phyloP scores from a whole-genome alignment of 2,888 invertebrate genomes.

The Tricholauxania praeusta region DNA sequence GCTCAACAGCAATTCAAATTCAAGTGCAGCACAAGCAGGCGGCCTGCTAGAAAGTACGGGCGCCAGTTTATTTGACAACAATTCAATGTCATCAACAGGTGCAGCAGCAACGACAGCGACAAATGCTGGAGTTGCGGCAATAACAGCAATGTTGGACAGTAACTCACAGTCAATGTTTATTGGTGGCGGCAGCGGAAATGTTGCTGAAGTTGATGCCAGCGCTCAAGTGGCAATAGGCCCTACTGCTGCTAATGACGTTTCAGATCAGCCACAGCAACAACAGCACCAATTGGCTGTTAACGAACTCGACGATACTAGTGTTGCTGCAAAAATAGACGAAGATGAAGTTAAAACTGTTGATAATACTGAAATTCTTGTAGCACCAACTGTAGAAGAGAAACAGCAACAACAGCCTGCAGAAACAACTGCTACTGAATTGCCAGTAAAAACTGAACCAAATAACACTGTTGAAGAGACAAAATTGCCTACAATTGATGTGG shows the following conservation, averaged over 20 bases:
- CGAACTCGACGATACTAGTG: conserved; percentile 44
- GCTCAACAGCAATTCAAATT: conserved; percentile 62
- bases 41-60: conserved; percentile 53
- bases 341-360: conserved; percentile 41
- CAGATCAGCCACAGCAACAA: conserved; percentile 38
- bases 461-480: conserved; percentile 19
- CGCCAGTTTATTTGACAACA: conserved; percentile 61
- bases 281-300: conserved; percentile 21
- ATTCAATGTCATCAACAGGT: conserved; percentile 62
- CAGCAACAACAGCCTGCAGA: conserved; percentile 39
- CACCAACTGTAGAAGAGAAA: conserved; percentile 17
- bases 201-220: conserved; percentile 38
- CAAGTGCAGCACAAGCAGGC: conserved; percentile 43
- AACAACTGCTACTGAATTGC: conserved; percentile 30
- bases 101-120: conserved; percentile 56
- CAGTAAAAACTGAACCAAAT: conserved; percentile 39
- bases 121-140: conserved; percentile 56
- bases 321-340: conserved; percentile 40
- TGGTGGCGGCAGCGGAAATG: conserved; percentile 39
- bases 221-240: conserved; percentile 31
- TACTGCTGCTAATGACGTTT: conserved; percentile 44
- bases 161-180: conserved; percentile 61
- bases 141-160: conserved; percentile 60
- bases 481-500: conserved; percentile 19
- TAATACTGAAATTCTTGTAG: neutral